Conservation (phyloP, 2,888 invertebrate genomes). For the Aelia acuminata region DNA sequence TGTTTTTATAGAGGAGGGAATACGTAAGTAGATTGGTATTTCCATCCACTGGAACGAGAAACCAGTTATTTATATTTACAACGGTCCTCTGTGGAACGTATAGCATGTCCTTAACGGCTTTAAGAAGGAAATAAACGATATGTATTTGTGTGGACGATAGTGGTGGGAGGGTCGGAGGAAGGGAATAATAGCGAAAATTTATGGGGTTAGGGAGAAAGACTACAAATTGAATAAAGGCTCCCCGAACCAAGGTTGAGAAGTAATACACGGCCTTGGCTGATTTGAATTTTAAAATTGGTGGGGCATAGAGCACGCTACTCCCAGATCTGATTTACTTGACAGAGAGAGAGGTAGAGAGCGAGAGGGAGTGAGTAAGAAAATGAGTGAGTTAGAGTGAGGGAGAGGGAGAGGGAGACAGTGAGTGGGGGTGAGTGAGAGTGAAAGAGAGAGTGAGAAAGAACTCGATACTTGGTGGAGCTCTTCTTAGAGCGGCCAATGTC, state of each 20-base stretch:
- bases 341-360: no score
- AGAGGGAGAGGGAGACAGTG: no score
- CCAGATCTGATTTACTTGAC: constrained; percentile 19
- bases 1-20: not conserved
- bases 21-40: not conserved
- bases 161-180: not conserved
- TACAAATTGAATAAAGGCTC: constrained; percentile 33
- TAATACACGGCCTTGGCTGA: not conserved
- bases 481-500: not conserved
- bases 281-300: constrained; percentile 28
- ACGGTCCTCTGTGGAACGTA: not conserved
- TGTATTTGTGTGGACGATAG: constrained; percentile 13
- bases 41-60: not conserved
- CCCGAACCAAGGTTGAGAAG: not conserved
- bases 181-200: constrained; percentile 2
- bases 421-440: no score
- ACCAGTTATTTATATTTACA: not conserved
- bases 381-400: no score
- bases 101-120: not conserved
- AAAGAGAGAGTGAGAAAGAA: no score
- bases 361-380: no score
- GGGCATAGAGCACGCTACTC: not conserved
- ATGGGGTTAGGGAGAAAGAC: constrained; percentile 5
- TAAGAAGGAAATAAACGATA: not conserved
- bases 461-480: not conserved